Evolutionary conservation across 2,797 vertebrate species (phyloP).

Genomic region (Catamblyrhynchus diadema): DNA sequence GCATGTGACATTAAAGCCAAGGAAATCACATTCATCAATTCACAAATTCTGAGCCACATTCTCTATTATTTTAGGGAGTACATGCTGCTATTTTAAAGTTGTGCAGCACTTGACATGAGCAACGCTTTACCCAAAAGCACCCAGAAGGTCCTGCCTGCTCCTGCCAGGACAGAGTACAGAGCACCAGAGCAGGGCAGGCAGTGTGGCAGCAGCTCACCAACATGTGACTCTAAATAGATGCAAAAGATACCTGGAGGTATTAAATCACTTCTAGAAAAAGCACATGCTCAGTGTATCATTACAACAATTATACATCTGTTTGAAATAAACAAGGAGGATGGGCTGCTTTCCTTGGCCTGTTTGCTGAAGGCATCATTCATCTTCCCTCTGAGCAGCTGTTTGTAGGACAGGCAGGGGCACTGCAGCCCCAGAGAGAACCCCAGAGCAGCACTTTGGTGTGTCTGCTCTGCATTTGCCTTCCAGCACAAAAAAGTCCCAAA

Average conservation of each 20-base stretch:
- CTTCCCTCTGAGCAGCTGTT: not conserved
- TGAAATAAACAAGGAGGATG: slow-evolving; percentile 34
- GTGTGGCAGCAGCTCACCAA: accelerated
- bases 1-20: not conserved
- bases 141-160: not conserved
- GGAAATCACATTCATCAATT: not conserved
- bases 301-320: slow-evolving; percentile 54
- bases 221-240: not conserved
- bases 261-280: slow-evolving; percentile 44
- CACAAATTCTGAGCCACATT: not conserved
- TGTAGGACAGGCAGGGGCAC: not conserved
- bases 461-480: not conserved
- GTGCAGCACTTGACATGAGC: not conserved
- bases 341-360: not conserved
- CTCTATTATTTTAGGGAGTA: not conserved
- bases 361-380: slow-evolving; percentile 17
- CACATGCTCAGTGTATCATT: slow-evolving; percentile 50
- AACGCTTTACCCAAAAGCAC: not conserved
- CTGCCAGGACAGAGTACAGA: not conserved
- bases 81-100: not conserved
- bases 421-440: not conserved
- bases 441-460: not conserved
- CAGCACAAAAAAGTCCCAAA: not conserved
- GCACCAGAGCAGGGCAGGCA: not conserved
- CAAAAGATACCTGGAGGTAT: not conserved